These are phyloP conservation scores for Hylyphantes graminicola DNA, from an alignment of 1,140 invertebrate species.

Conservation along the genomic window DNA sequence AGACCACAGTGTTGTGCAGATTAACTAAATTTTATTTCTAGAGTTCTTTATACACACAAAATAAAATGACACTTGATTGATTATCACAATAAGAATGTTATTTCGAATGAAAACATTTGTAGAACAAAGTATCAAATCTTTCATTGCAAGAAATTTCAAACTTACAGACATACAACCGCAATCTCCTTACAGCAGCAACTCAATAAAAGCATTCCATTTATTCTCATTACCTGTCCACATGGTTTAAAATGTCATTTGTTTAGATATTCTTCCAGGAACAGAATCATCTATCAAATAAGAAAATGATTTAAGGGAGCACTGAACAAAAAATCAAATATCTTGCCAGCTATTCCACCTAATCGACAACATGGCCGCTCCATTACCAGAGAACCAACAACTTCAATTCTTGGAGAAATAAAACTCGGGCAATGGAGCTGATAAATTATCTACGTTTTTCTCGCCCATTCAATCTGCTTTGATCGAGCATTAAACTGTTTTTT, in stretches of 20 bases:
- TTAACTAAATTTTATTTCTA: too few relatives aligned
- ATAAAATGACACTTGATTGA: too few relatives aligned
- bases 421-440: conserved; percentile 41
- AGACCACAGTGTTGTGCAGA: too few relatives aligned
- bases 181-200: too few relatives aligned
- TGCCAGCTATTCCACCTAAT: conserved; percentile 22
- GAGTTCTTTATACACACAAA: too few relatives aligned
- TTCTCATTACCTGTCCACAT: conserved; percentile 14
- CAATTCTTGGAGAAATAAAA: conserved; percentile 39
- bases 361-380: conserved; percentile 23
- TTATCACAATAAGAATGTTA: too few relatives aligned
- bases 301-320: conserved; percentile 12
- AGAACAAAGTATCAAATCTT: too few relatives aligned
- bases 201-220: conserved; percentile 3
- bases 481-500: background rate
- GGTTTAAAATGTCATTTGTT: conserved; percentile 3
- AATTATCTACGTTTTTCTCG: conserved; percentile 23
- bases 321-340: conserved; percentile 15
- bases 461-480: conserved; percentile 18
- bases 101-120: too few relatives aligned
- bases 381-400: conserved; percentile 22
- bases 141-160: too few relatives aligned
- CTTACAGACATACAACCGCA: too few relatives aligned
- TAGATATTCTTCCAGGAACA: background rate
- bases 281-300: conserved; percentile 30